Percentiles rank a stretch among this genome's conserved stretches.
Conservation (phyloP, 2,113 vertebrate genomes). For the Falco punctatus region DNA sequence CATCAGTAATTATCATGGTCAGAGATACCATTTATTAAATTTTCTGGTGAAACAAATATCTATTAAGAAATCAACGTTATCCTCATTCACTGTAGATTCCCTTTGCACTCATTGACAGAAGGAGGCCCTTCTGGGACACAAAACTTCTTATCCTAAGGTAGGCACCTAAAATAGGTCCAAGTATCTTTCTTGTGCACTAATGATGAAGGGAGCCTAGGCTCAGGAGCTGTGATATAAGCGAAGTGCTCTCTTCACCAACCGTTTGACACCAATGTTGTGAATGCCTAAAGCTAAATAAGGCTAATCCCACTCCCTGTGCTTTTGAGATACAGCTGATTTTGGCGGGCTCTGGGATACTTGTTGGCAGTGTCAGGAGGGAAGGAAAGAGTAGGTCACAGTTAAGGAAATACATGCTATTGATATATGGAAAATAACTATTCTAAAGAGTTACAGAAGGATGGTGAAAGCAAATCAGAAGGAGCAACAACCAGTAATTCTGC, state of each 20-base stretch:
- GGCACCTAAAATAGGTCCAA: not conserved
- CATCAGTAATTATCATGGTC: not conserved
- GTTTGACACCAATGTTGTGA: not conserved
- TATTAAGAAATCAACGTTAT: not conserved
- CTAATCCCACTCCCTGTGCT: not conserved
- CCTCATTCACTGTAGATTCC: not conserved
- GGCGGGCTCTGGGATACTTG: not conserved
- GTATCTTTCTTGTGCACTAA: not conserved
- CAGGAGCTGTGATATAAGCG: not conserved
- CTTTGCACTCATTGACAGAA: not conserved
- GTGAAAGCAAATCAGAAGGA: not conserved
- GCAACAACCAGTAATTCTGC: not conserved
- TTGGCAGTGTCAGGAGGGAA: not conserved
- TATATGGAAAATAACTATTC: not conserved
- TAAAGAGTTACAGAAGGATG: not conserved
- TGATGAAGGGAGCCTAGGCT: not conserved
- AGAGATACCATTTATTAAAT: not conserved
- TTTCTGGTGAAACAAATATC: not conserved
- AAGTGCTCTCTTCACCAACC: not conserved
- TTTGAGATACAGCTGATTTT: not conserved
- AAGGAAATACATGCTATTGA: not conserved
- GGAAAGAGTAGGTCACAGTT: not conserved
- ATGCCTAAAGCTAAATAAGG: not conserved
- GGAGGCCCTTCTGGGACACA: not conserved
- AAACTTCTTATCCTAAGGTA: not conserved